phyloP scores from a whole-genome alignment of 2,888 invertebrate genomes.

The Torymus tubicola region DNA sequence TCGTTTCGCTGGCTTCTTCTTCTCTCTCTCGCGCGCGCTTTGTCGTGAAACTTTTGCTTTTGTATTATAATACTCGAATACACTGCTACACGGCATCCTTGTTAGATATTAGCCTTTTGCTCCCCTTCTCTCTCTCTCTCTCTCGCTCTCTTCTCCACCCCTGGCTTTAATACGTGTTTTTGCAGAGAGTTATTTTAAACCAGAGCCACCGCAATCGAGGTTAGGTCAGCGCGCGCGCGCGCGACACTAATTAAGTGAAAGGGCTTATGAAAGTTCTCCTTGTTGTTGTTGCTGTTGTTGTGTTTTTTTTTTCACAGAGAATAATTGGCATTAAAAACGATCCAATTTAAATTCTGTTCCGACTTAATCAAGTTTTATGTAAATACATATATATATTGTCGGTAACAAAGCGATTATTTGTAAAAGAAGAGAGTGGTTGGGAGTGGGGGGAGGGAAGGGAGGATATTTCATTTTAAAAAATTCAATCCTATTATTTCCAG shows the following conservation, averaged over 20 bases:
- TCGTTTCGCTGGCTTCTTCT: too few relatives aligned
- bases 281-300: too few relatives aligned
- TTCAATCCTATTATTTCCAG: constrained; percentile 42
- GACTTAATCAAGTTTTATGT: constrained; percentile 49
- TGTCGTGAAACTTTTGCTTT: constrained; percentile 26
- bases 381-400: constrained; percentile 48
- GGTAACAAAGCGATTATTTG: constrained; percentile 39
- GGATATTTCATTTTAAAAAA: constrained; percentile 23
- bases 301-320: constrained; percentile 15
- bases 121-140: too few relatives aligned
- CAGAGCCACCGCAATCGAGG: constrained; percentile 37
- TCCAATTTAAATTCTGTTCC: constrained; percentile 51
- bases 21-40: background rate
- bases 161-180: constrained; percentile 23
- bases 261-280: constrained; percentile 37
- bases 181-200: constrained; percentile 44
- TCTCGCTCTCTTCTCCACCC: constrained; percentile 2
- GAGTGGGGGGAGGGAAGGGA: background rate
- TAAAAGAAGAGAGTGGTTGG: too few relatives aligned
- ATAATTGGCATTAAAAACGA: constrained; percentile 49
- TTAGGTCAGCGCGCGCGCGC: constrained; percentile 39
- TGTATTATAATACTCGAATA: background rate
- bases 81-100: too few relatives aligned
- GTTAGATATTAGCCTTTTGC: too few relatives aligned
- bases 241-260: constrained; percentile 49